Evolutionary conservation across 2,113 vertebrate species (phyloP), one percentile per base, ranked within the genome.

Genomic region (Herpailurus yagouaroundi): DNA sequence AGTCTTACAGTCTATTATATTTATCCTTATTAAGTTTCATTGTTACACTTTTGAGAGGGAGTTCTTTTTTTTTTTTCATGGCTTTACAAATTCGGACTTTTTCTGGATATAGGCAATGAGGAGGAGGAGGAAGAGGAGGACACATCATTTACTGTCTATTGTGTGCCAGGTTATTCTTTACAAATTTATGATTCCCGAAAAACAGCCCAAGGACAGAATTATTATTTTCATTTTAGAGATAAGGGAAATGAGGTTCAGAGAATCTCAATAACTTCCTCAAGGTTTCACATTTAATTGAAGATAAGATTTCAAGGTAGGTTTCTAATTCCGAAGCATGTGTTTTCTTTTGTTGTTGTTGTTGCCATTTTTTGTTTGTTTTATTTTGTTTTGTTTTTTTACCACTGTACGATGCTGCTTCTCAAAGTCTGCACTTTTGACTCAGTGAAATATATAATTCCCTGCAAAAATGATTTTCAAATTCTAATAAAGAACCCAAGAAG

Each of bases 221-320:
- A 29, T 33, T 38, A 27, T 2, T 92, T 55, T 21, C 38, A 69
- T 74, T 95, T 97, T 77, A 95, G 29, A 95, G 36, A 83, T n/a
- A 86, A 93, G 55, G 69, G 73, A 63, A 96, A 33, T 79, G 29
- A 89, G 57, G 15, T 95, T 92, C 50, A 84, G 85, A 84, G 50
- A 66, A 27, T 5, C 13, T 52, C n/a, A 57, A 1, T 69, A 45
- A 86, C 14, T 71, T 69, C 73, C 73, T 94, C 25, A 16, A 88
- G 91, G 50, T 60, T n/a, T 82, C 82, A 88, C 7, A 27, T 13
- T 52, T 88, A 73, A 48, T 19, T 36, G 38, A 94, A 85, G 31
- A 14, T 31, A 89, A 71, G 31, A 63, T 57, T 93, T 92, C 80
- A 77, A 33, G 11, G 4, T 68, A 29, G 3, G 29, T 33, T 31